Conservation (phyloP, 2,888 invertebrate species). For the Tetragnatha montana region DNA sequence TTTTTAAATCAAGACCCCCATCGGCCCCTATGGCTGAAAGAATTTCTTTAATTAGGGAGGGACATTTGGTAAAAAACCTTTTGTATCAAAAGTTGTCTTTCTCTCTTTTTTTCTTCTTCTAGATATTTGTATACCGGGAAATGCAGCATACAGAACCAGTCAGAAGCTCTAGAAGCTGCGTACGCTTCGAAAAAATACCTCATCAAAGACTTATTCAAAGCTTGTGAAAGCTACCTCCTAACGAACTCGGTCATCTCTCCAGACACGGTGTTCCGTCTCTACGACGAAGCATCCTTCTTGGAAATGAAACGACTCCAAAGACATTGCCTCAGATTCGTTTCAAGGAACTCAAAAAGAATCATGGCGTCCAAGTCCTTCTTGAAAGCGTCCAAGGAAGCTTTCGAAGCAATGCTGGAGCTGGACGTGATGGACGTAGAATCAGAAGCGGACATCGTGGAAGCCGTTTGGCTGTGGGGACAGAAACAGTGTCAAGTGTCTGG, state of each 20-base stretch:
- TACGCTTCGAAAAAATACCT: conserved; percentile 57
- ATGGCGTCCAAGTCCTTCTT: conserved; percentile 27
- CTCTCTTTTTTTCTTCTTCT: too few relatives aligned
- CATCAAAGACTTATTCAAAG: conserved; percentile 37
- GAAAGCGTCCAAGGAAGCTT: not conserved
- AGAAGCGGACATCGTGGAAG: conserved; percentile 43
- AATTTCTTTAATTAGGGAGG: not conserved
- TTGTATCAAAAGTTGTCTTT: too few relatives aligned
- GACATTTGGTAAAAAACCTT: too few relatives aligned
- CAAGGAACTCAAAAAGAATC: conserved; percentile 44
- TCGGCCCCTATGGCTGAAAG: too few relatives aligned
- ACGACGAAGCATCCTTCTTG: conserved; percentile 59
- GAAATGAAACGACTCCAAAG: conserved; percentile 44
- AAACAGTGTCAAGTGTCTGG: conserved; percentile 42
- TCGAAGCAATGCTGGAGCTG: conserved; percentile 38
- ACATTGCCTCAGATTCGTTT: conserved; percentile 43
- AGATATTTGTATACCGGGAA: conserved; percentile 60
- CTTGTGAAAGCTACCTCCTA: conserved; percentile 54
- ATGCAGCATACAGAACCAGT: conserved; percentile 8
- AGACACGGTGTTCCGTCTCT: conserved; percentile 27
- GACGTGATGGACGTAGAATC: conserved; percentile 62
- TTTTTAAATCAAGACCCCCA: not conserved
- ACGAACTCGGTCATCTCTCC: conserved; percentile 6
- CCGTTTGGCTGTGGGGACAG: conserved; percentile 50
- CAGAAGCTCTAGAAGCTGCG: conserved; percentile 60